phyloP scores from a whole-genome alignment of 2,113 vertebrate genomes.

The Apaloderma vittatum region DNA sequence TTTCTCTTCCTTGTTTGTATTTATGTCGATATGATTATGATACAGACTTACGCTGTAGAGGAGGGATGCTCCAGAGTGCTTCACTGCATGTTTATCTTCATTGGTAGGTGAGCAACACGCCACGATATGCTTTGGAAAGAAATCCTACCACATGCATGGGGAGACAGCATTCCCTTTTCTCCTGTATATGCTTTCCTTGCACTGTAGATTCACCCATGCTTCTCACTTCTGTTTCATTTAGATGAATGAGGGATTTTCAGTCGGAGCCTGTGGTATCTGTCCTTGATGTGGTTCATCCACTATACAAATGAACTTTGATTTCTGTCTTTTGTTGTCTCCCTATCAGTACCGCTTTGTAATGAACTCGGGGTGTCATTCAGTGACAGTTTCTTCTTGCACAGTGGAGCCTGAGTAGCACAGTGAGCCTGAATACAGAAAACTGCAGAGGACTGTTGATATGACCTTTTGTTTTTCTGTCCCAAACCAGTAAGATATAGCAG shows the following conservation, averaged over 20 bases:
- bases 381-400: slow-evolving; percentile 46
- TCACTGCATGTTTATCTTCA: not conserved
- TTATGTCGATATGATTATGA: not conserved
- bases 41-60: not conserved
- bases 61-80: not conserved
- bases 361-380: slow-evolving; percentile 59
- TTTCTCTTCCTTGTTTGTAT: not conserved
- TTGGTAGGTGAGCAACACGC: not conserved
- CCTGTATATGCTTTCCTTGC: not conserved
- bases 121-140: not conserved
- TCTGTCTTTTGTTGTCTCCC: slow-evolving; percentile 47
- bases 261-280: not conserved
- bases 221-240: not conserved
- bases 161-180: not conserved
- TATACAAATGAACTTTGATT: not conserved
- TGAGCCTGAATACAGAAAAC: slow-evolving; percentile 37
- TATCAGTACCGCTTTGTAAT: slow-evolving; percentile 64
- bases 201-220: fast-evolving
- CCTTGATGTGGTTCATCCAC: not conserved
- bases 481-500: not conserved
- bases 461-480: slow-evolving; percentile 62
- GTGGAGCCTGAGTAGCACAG: slow-evolving; percentile 37
- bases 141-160: fast-evolving
- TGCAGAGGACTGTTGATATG: slow-evolving; percentile 51
- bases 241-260: not conserved